Percentiles rank a stretch among this genome's conserved stretches.
Evolutionary conservation across 1,140 invertebrate species (phyloP).

Genomic region (Drosophila willistoni): DNA sequence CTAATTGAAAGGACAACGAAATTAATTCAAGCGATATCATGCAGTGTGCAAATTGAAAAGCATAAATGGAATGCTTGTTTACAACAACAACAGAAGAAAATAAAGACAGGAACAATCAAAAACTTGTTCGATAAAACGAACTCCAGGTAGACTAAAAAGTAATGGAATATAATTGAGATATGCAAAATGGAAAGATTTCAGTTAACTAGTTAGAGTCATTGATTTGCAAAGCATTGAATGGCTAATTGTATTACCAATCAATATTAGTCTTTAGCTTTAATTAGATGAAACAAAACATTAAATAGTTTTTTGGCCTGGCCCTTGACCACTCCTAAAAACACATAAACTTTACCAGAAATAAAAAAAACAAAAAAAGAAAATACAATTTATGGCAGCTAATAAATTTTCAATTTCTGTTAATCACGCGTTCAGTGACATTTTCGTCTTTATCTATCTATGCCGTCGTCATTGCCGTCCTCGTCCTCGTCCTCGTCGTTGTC

Average conservation of each 20-base stretch:
- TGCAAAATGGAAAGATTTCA: too few species aligned
- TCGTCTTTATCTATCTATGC: slow-evolving; percentile 53
- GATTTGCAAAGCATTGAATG: too few species aligned
- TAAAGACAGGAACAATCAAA: too few species aligned
- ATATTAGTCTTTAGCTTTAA: not conserved
- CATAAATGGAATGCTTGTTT: not conserved
- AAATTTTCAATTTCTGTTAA: slow-evolving; percentile 75
- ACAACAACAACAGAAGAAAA: not conserved
- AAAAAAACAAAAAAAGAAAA: not conserved
- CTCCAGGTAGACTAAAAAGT: too few species aligned
- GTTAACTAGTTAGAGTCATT: too few species aligned
- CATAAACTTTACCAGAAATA: slow-evolving; percentile 21
- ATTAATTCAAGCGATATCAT: not conserved
- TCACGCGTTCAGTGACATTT: slow-evolving; percentile 47
- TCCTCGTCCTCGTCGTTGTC: slow-evolving; percentile 30
- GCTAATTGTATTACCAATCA: too few species aligned
- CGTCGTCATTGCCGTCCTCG: slow-evolving; percentile 12
- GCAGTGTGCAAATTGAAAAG: too few species aligned
- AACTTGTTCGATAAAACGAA: too few species aligned
- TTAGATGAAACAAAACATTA: not conserved
- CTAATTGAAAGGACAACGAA: slow-evolving; percentile 3
- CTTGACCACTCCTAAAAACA: slow-evolving; percentile 21
- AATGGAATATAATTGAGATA: too few species aligned
- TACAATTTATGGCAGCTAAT: slow-evolving; percentile 70
- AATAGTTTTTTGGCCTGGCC: too few species aligned